Evolutionary conservation across 2,888 invertebrate species (phyloP), one percentile per base, ranked within the genome.

Genomic region (Rhaphigaster nebulosa): DNA sequence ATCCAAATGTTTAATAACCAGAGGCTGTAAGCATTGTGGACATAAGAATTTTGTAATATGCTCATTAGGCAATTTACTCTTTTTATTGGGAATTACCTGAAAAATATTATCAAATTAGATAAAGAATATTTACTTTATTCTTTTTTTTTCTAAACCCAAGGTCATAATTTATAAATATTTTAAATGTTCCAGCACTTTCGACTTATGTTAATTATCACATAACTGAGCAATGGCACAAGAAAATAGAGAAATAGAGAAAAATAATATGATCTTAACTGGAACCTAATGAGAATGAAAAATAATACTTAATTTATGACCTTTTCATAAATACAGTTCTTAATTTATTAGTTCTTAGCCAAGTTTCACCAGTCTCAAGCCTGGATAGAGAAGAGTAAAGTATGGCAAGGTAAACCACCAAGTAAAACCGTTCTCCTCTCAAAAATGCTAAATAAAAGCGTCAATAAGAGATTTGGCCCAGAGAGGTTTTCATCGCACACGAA

Each of bases 1-100:
- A 76, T 76, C 70, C 70, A 38, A 76, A 76, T 76, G 20, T 76
- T 34, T 76, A 76, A 76, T 76, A 76, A 76, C 20, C 70, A 76
- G 70, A 38, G 70, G 70, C 18, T 76, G 38, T 76, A 76, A 76
- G 70, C 70, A 76, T 26, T 38, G 38, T 6, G 38, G 70, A 23
- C 70, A 76, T 76, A 26, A 76, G 20, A 76, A 76, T 20, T 38
- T 34, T 76, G 34, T 76, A 76, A 76, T 76, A 5, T 76, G 70
- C 38, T 76, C 70, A 23, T 34, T 34, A 38, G 34, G 70, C 8
- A 38, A 76, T 76, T 20, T 76, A 76, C 20, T 38, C 20, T 76
- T 38, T 76, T 20, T 76, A 76, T 20, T 76, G 34, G 70, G 20
- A 76, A 76, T 38, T 76, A 76, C 70, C 70, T 76, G 70, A 38